Evolutionary conservation across 92 coral and sea anemone genomes (phyloP).

Genomic region (Zoanthus gigantus): DNA sequence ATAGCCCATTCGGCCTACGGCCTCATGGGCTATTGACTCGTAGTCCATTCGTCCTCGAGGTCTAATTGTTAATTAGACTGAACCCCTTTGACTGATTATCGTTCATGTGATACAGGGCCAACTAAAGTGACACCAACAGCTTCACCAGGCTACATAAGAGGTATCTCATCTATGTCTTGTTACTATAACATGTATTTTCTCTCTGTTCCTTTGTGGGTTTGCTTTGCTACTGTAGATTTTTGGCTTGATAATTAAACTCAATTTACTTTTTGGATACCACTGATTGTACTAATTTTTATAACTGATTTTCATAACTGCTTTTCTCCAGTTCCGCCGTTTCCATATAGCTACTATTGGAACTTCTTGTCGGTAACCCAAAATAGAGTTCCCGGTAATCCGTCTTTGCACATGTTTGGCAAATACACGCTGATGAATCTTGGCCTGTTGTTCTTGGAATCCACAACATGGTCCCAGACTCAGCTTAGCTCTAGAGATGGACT

Average conservation of each 20-base stretch:
- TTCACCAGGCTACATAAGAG: conserved; percentile 43
- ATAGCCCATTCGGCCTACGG: no score
- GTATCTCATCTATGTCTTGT: neutral
- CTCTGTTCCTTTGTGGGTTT: neutral
- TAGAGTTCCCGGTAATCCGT: conserved; percentile 79
- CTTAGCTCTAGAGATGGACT: conserved; percentile 73
- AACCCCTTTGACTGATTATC: no score
- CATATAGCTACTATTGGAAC: conserved; percentile 96
- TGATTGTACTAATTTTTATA: neutral
- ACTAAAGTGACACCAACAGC: conserved; percentile 79
- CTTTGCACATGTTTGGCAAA: conserved; percentile 74
- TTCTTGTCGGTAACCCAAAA: conserved; percentile 75
- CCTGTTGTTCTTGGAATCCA: conserved; percentile 60
- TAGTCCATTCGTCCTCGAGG: no score
- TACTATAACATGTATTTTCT: neutral
- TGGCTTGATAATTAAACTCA: neutral
- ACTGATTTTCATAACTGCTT: neutral
- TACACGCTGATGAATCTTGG: conserved; percentile 81
- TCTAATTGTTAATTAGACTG: no score
- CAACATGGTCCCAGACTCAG: conserved; percentile 74
- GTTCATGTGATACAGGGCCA: conserved; percentile 47
- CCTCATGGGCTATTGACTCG: no score
- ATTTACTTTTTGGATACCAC: neutral
- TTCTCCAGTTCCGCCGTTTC: conserved; percentile 77
- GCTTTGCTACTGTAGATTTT: neutral